These are phyloP conservation scores for Bibio marci DNA, from an alignment of 2,888 invertebrate species.

Conservation along the genomic window DNA sequence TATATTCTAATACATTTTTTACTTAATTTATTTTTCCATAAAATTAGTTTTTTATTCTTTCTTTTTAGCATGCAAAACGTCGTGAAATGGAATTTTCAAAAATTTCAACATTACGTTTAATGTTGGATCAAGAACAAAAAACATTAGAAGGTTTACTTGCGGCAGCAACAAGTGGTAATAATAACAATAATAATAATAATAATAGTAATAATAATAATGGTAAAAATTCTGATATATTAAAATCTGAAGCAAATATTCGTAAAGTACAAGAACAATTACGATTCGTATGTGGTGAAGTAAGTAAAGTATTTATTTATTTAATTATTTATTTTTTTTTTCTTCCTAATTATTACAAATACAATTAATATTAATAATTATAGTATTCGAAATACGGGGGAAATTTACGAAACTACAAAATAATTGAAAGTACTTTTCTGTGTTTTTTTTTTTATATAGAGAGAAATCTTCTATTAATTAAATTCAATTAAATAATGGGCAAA, in stretches of 20 bases:
- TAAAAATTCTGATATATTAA: conserved; percentile 15
- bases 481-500: no score
- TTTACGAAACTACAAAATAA: no score
- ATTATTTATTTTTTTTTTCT: no score
- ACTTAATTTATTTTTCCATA: neutral
- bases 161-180: no score
- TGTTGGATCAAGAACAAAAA: conserved; percentile 76
- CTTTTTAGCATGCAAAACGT: conserved; percentile 62
- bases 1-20: no score
- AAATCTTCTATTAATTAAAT: no score
- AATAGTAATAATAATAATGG: conserved; percentile 21
- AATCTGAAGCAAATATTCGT: conserved; percentile 27
- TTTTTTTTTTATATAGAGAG: no score
- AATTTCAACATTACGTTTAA: conserved; percentile 68
- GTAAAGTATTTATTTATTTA: conserved; percentile 6
- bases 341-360: no score
- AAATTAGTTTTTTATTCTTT: conserved; percentile 8
- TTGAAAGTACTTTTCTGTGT: no score
- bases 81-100: conserved; percentile 68
- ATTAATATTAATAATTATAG: no score
- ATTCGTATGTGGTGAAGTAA: conserved; percentile 29
- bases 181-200: no score
- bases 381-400: no score
- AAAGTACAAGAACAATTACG: conserved; percentile 27
- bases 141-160: conserved; percentile 60